These are phyloP conservation scores for Pipra filicauda DNA, from an alignment of 2,113 vertebrate genomes.

Conservation along the genomic window DNA sequence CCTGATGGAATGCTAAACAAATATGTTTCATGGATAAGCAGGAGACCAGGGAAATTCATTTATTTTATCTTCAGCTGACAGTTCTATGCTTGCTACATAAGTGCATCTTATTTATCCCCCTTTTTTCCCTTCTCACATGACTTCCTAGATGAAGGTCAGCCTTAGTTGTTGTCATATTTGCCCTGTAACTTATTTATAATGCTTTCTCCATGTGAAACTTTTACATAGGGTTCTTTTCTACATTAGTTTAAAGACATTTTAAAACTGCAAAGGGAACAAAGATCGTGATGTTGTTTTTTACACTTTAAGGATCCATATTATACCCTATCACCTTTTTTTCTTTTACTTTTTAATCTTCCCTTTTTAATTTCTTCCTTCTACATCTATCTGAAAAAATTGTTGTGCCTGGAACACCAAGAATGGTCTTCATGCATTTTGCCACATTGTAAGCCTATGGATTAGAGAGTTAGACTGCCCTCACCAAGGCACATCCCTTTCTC, in stretches of 20 bases:
- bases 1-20: background rate
- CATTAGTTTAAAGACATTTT: background rate
- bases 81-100: background rate
- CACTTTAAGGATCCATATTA: background rate
- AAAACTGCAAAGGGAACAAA: background rate
- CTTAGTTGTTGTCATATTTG: background rate
- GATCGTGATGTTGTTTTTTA: background rate
- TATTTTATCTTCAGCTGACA: background rate
- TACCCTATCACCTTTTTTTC: background rate
- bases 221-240: background rate
- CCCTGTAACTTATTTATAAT: background rate
- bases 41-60: background rate
- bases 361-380: background rate
- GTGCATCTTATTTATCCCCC: background rate
- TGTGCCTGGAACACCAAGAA: background rate
- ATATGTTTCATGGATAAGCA: background rate
- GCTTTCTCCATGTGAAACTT: background rate
- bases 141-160: background rate
- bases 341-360: background rate
- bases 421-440: background rate
- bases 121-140: background rate
- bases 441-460: rapidly evolving
- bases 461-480: background rate
- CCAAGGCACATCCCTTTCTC: background rate
- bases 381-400: background rate